Evolutionary conservation across 1,140 invertebrate species (phyloP).

Genomic region (Eufriesea mexicana): DNA sequence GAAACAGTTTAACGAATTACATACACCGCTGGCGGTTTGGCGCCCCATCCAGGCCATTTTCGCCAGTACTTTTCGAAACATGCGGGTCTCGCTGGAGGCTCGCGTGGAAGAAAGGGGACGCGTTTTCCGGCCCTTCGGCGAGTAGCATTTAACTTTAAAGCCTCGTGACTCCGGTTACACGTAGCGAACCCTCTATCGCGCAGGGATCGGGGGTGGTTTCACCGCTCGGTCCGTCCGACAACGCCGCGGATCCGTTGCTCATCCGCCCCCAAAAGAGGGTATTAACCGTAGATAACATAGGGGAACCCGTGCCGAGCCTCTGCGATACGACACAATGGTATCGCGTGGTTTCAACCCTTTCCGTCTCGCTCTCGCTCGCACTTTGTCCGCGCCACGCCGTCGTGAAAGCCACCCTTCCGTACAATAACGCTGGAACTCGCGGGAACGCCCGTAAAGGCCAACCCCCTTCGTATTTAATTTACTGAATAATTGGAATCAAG

Average conservation of each 20-base stretch:
- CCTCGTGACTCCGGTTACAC: constrained; percentile 7
- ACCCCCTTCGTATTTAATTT: constrained; percentile 80
- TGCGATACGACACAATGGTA: constrained; percentile 34
- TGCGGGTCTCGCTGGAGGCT: background rate
- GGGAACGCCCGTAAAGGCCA: constrained; percentile 72
- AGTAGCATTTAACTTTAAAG: constrained; percentile 28
- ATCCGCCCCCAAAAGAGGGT: constrained; percentile 45
- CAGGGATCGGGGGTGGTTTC: background rate
- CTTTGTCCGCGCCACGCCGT: constrained; percentile 7
- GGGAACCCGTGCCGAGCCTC: constrained; percentile 32
- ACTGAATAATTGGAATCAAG: constrained; percentile 83
- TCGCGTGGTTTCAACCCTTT: constrained; percentile 75
- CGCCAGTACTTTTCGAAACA: background rate
- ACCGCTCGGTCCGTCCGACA: constrained; percentile 9
- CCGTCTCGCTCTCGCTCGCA: background rate
- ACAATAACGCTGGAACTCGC: constrained; percentile 59
- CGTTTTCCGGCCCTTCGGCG: background rate
- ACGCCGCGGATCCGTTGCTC: background rate
- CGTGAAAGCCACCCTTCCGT: constrained; percentile 56
- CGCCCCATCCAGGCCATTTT: too few relatives aligned
- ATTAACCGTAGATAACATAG: constrained; percentile 75
- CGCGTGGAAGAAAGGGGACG: background rate
- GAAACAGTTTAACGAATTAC: too few relatives aligned
- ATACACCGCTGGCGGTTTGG: too few relatives aligned
- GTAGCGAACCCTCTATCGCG: background rate